Evolutionary conservation across 1,140 invertebrate species (phyloP), one percentile per base, ranked within the genome.

Genomic region (Xylocopa sonorina): DNA sequence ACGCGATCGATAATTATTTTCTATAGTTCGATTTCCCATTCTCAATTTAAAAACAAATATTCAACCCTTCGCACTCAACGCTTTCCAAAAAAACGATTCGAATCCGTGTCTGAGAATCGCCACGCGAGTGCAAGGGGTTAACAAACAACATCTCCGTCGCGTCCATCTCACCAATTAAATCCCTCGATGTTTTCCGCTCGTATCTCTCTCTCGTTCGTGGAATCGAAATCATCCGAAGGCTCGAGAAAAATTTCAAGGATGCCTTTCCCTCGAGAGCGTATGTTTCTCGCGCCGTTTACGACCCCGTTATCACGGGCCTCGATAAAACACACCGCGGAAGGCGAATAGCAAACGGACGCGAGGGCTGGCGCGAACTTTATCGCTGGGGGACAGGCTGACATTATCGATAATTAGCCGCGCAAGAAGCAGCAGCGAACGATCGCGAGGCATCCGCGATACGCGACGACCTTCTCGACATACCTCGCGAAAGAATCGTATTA

Each of bases 401-500:
- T 69, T 78, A 74, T 78, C 63, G 79, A 73, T 69, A 78, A 84
- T 79, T 75, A 76, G 29, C 32, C 41, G 81, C 64, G 50, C 67
- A 55, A 60, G 63, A 51, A 62, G 55, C 64, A 18, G 58, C 64
- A 18, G 58, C 77, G 80, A 67, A 18, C 50, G 71, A 86, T 81
- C 81, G 78, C 43, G 55, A 43, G 29, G 50, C 69, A 73, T 43
- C 43, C 66, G 73, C 67, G 68, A 85, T 85, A 86, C 82, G 43
- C 75, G 50, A 73, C 73, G 84, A 86, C 85, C 84, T 83, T 77
- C 76, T 32, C 77, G 84, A 84, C 81, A 83, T 14, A n/a, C 34
- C 18, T 38, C 53, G 80, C 87, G 86, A 87, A 88, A 87, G 87
- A 88, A 86, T 78, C 32, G 87, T 82, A 82, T 88, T 88, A 87